These are phyloP conservation scores for Euwallacea fornicatus DNA, from an alignment of 1,140 invertebrate species.

Conservation along the genomic window DNA sequence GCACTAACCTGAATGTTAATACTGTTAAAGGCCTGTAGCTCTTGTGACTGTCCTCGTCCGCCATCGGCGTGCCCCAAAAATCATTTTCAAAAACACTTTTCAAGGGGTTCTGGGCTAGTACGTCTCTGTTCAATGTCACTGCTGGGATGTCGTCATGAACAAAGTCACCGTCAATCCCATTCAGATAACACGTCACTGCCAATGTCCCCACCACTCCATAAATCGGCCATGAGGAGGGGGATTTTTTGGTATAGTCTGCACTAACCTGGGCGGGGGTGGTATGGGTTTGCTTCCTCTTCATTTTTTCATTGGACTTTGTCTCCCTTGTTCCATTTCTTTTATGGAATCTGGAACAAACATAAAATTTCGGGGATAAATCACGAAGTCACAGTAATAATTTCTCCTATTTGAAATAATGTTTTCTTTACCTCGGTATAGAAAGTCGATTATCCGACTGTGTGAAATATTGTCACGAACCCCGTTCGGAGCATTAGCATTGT, in stretches of 20 bases:
- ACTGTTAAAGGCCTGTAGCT: conserved; percentile 82
- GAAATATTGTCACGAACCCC: conserved; percentile 16
- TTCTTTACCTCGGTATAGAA: conserved; percentile 15
- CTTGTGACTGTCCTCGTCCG: conserved; percentile 79
- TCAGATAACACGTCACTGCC: conserved; percentile 73
- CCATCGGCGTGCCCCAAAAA: conserved; percentile 91
- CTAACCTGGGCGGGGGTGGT: conserved; percentile 2
- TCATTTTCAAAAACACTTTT: conserved; percentile 76
- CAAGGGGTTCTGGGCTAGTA: conserved; percentile 68
- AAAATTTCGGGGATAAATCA: background rate
- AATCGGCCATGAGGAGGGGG: conserved; percentile 49
- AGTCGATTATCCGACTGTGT: conserved; percentile 12
- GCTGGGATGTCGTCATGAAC: conserved; percentile 91
- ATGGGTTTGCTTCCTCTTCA: conserved; percentile 25
- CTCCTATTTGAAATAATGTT: background rate
- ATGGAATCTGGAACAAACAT: too few relatives aligned
- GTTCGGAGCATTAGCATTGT: background rate
- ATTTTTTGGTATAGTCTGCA: conserved; percentile 14
- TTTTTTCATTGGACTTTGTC: background rate
- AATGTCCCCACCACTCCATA: conserved; percentile 67
- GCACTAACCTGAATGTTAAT: conserved; percentile 77
- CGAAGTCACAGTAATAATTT: background rate
- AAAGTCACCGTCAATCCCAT: conserved; percentile 80
- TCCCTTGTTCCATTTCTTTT: too few relatives aligned
- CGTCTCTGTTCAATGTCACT: conserved; percentile 81